These are phyloP conservation scores for Saxicola maurus DNA, from an alignment of 2,797 vertebrate genomes.

Conservation along the genomic window DNA sequence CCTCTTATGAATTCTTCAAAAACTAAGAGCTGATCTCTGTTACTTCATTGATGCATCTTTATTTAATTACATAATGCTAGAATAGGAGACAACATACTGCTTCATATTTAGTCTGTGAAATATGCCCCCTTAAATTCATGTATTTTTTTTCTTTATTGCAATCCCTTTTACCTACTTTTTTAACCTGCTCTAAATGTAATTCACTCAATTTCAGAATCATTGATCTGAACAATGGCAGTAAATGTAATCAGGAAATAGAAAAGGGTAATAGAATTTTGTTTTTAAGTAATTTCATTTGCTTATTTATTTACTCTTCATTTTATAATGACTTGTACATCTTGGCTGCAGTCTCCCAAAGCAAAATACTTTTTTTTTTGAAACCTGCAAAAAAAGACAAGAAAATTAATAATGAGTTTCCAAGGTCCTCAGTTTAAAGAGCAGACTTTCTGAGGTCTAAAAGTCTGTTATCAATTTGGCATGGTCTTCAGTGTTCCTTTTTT, in stretches of 20 bases:
- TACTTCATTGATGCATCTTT: neutral
- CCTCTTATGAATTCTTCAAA: neutral
- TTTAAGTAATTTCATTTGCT: neutral
- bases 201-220: neutral
- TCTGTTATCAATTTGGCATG: neutral
- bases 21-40: neutral
- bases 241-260: conserved; percentile 10
- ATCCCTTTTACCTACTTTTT: neutral
- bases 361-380: neutral
- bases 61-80: neutral
- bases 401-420: neutral
- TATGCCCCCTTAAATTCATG: neutral
- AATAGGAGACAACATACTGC: neutral
- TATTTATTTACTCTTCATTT: neutral
- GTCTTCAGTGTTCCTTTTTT: neutral
- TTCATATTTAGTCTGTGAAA: neutral
- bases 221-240: neutral
- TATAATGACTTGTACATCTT: neutral
- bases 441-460: neutral
- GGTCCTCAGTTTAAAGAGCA: neutral
- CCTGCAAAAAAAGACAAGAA: neutral
- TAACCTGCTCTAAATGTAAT: neutral
- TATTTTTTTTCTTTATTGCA: neutral
- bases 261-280: neutral
- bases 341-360: neutral